A percentile compares a stretch with the other conserved stretches of the same genome.
Conservation (phyloP, 37 sponge, comb jelly and placozoan genomes). For the Beroe forskalii region DNA sequence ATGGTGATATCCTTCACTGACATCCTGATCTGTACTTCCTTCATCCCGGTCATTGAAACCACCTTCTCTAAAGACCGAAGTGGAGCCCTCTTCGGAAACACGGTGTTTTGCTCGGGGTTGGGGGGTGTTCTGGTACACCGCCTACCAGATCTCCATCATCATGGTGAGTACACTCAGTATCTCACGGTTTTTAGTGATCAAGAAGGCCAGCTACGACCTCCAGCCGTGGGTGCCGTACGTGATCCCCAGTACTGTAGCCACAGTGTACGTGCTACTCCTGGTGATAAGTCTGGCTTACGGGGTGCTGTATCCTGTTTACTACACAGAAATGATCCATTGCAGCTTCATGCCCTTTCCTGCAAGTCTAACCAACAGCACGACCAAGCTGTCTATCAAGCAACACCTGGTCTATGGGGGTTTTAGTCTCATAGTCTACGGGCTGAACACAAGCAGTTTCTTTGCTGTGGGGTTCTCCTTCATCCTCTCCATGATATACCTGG, state of each 20-base stretch:
- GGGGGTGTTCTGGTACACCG: background rate
- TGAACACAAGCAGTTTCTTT: background rate
- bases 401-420: background rate
- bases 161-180: conserved; percentile 12
- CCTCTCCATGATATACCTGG: background rate
- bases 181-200: background rate
- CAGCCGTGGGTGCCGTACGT: background rate
- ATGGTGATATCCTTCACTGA: conserved; percentile 36
- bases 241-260: background rate
- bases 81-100: background rate
- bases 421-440: background rate
- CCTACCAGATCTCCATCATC: conserved; percentile 35
- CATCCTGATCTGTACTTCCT: conserved; percentile 30
- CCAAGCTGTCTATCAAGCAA: background rate
- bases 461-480: background rate
- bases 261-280: background rate
- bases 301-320: background rate
- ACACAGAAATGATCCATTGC: background rate
- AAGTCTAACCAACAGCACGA: background rate
- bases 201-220: background rate
- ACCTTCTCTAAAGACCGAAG: background rate
- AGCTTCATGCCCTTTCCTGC: background rate
- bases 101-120: background rate
- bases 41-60: conserved; percentile 5
- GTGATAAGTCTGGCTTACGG: background rate